Evolutionary conservation across 2,797 vertebrate species (phyloP).

Genomic region (Squalus acanthias): DNA sequence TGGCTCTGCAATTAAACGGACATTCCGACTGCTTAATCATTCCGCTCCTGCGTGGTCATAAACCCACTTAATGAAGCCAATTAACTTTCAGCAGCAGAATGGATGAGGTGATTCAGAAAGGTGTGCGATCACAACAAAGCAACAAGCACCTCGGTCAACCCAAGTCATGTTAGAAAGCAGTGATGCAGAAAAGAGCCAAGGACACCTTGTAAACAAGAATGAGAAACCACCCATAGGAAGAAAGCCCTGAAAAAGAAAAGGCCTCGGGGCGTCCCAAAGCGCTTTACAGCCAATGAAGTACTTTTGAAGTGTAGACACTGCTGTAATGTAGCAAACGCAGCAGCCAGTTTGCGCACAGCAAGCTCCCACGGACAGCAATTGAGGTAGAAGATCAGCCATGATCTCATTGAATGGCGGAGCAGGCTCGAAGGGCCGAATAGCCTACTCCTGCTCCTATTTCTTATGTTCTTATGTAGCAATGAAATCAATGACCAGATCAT

Average conservation of each 20-base stretch:
- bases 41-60: not conserved
- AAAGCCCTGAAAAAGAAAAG: not conserved
- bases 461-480: too few relatives aligned
- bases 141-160: not conserved
- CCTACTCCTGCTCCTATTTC: too few relatives aligned
- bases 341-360: not conserved
- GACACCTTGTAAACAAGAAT: not conserved
- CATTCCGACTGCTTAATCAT: not conserved
- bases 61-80: not conserved
- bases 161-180: not conserved
- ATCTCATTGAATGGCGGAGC: too few relatives aligned
- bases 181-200: not conserved
- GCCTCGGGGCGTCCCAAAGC: not conserved
- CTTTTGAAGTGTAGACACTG: not conserved
- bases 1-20: constrained; percentile 1
- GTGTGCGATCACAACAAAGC: not conserved
- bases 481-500: not conserved
- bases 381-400: too few relatives aligned
- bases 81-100: not conserved
- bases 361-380: not conserved
- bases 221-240: not conserved
- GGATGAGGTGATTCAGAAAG: not conserved
- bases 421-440: too few relatives aligned
- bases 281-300: not conserved
- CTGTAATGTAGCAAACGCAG: not conserved